Evolutionary conservation across 2,797 vertebrate species (phyloP), one percentile per base, ranked within the genome.

Genomic region (Platalea minor): DNA sequence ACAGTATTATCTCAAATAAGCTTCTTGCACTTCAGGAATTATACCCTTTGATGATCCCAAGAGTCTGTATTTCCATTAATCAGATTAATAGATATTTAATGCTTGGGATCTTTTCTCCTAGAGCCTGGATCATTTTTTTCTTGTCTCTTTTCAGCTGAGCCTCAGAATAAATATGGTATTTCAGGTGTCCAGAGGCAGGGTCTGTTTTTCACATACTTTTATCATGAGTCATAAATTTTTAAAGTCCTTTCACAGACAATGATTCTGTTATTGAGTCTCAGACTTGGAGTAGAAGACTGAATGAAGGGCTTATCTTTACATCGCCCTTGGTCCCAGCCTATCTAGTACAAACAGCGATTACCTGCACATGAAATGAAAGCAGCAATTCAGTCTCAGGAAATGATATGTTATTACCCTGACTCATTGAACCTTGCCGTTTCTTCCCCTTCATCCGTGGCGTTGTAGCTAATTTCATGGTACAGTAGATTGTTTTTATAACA

Each of bases 331-430:
- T 59, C 43, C 57, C 72, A 89, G 75, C 48, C 64, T 72, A 57
- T 56, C 79, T 37, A 45, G 54, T 41, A 65, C 61, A 78, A 93
- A 45, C 60, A 75, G 67, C 2, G 25, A 85, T 78, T 81, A 93
- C 73, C 73, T 73, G 65, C 76, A 69, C 46, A 46, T 37, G 59
- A 80, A 93, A 92, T 72, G 69, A 96, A 95, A 92, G 89, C 61
- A 88, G 76, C 46, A 72, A 79, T 91, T 96, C 85, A 92, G 35
- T 72, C 72, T 85, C 78, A 92, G 91, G 85, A 95, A 96, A 91
- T 69, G 10, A n/a, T 65, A 68, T 24, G 76, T 73, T 86, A 93
- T 65, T 89, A 88, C 43, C 69, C 65, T 37, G 65, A 81, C 60
- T 81, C 50, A 29, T 1, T 88, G 89, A 94, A 83, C 50, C 39